Evolutionary conservation across 2,888 invertebrate genomes (phyloP).

Genomic region (Coenonympha arcania): DNA sequence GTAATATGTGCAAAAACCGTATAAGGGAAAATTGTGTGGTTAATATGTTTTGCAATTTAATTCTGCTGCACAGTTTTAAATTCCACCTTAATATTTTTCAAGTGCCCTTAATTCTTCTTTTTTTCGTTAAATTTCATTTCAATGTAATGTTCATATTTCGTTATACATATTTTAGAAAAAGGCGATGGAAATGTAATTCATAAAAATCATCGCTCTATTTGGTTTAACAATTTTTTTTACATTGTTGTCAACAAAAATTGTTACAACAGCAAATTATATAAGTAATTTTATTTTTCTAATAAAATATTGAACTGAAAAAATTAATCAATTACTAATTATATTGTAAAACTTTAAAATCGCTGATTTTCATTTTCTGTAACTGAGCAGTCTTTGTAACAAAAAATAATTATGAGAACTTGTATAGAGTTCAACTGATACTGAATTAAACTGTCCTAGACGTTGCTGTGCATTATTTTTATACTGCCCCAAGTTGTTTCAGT

Average conservation of each 20-base stretch:
- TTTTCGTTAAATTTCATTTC: background rate
- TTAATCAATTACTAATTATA: no score
- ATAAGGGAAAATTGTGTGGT: constrained; percentile 63
- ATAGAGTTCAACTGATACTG: constrained; percentile 64
- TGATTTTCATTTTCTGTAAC: constrained; percentile 21
- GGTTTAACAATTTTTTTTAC: constrained; percentile 8
- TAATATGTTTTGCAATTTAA: constrained; percentile 47
- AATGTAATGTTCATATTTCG: background rate
- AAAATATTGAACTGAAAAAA: constrained; percentile 17
- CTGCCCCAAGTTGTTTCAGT: background rate
- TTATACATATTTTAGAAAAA: no score
- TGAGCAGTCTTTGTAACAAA: constrained; percentile 47
- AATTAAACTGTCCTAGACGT: constrained; percentile 54
- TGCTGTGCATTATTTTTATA: constrained; percentile 28
- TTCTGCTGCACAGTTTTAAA: constrained; percentile 40
- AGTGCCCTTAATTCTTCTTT: constrained; percentile 38
- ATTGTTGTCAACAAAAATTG: constrained; percentile 20
- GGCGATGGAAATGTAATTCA: background rate
- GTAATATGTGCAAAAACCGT: constrained; percentile 63
- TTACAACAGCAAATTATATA: constrained; percentile 19
- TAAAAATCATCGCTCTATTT: constrained; percentile 2
- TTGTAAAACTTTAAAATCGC: constrained; percentile 13
- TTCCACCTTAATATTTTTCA: constrained; percentile 60
- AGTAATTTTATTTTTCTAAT: constrained; percentile 24
- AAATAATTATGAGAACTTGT: constrained; percentile 49